Evolutionary conservation across 2,113 vertebrate species (phyloP), one percentile per base, ranked within the genome.

Genomic region (Tetraodon nigroviridis): DNA sequence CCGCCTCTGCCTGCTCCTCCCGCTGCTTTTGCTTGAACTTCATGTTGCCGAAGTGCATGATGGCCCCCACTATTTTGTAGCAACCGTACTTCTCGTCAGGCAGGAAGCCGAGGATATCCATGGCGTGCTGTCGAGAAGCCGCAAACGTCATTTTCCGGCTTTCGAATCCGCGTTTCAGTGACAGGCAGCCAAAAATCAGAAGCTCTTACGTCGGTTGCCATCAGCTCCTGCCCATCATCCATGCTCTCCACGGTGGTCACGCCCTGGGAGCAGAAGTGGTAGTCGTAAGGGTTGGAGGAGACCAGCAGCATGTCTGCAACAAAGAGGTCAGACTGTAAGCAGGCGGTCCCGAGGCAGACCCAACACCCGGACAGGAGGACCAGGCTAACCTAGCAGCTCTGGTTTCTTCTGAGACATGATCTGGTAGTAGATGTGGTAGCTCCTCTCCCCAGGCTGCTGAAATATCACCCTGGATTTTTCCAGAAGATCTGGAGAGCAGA

Each of bases 1-100:
- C 93, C 0, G 93, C 83, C 83, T 97, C 95, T 0, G 94, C 95
- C 87, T 98, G 96, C 80, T 98, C 95, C 44, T 98, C 96, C 1
- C 95, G 87, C 82, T 92, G 95, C 81, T 94, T 98, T 47, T 93
- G 95, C 84, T 96, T 97, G 89, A 97, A 97, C 74, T 96, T 98
- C 96, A 98, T 96, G 88, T 98, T 98, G 69, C 96, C 94, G 0
- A 97, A 98, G 82, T 98, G 95, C 92, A 96, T 94, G 81, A 98
- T 94, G 52, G 95, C 92, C 0, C 94, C 95, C 17, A 95, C 93
- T 49, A 96, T 93, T 88, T 98, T 98, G 79, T 98, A 98, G 88
- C 84, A 95, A 87, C 93, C 93, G 0, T 92, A 92, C 58, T 97
- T 98, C 87, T 98, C 95, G 0, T 97, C 94, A 0, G 77, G 67